Conservation (phyloP, 2,113 vertebrate genomes). For the Hypanus sabinus region DNA sequence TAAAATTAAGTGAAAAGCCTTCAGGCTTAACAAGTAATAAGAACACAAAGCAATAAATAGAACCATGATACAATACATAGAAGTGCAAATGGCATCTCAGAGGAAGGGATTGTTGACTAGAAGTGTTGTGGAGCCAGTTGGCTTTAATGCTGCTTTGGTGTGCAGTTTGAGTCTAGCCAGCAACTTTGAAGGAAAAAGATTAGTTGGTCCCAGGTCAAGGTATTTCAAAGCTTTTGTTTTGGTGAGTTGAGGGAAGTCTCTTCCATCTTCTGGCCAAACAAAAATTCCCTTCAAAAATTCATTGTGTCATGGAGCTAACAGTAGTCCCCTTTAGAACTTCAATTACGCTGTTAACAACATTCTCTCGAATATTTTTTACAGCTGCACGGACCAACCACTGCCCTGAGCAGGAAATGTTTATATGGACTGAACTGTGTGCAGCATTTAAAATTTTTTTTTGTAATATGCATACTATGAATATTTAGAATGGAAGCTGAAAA, state of each 20-base stretch:
- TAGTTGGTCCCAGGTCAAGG: neutral
- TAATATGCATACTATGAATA: no score
- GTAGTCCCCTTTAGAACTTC: no score
- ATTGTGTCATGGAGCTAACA: neutral
- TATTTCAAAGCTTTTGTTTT: neutral
- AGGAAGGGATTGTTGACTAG: no score
- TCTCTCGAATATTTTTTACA: no score
- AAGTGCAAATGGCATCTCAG: neutral
- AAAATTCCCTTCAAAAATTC: neutral
- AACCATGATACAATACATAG: neutral
- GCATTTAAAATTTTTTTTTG: no score
- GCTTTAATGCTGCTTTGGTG: neutral
- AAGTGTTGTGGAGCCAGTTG: neutral
- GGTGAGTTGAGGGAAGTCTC: neutral
- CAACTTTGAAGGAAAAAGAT: neutral
- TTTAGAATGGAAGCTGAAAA: no score
- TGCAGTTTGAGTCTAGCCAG: neutral
- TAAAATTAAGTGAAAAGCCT: constrained; percentile 36
- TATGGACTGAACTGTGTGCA: no score
- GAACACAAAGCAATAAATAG: neutral
- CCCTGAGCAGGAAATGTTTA: no score
- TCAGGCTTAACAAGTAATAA: neutral
- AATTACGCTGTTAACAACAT: no score
- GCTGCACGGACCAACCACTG: neutral
- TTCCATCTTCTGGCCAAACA: neutral